Evolutionary conservation across 2,888 invertebrate genomes (phyloP), one percentile per base, ranked within the genome.

Genomic region (Pristionchus mayeri): DNA sequence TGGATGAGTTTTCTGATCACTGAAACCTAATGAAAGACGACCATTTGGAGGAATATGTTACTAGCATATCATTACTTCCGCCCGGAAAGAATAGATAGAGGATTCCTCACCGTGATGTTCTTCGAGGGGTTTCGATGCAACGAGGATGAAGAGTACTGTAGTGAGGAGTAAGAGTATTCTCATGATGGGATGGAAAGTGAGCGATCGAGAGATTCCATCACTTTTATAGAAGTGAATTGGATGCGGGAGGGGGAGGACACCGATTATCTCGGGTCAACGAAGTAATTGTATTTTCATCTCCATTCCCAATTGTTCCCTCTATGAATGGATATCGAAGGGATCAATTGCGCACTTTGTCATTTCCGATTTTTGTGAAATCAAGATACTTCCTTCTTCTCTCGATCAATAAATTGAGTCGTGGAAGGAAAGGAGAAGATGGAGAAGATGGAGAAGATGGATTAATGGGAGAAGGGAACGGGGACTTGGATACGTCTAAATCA

Each of bases 261-360:
- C 63, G 40, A 82, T 82, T 82, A 82, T 82, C 81, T 82, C 81
- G 81, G 81, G 63, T 63, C 63, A 82, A 48, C 34, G 63, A 63
- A 71, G 81, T 82, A 82, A 82, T 82, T 82, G 63, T 82, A 82
- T 82, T 82, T 80, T 63, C 63, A 2, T 76, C 44, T 67, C 67
- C n/a, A 71, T 71, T 44, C 37, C 40, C 40, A 44, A 71, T 71
- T 37, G 40, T 71, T 71, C 40, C 71, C 71, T 16, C 37, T 67
- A 4, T 48, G 13, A 6, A 76, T 76, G 6, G 44, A 44, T 30
- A 63, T 63, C 30, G 34, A 27, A 63, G 63, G 63, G 63, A 63
- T 63, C 13, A 34, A 6, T 63, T 30, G 30, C 71, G 4, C 50
- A 50, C 48, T 78, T 78, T 78, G 76, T 50, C 76, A 78, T 50